Evolutionary conservation across 2,113 vertebrate species (phyloP).

Genomic region (Emydocephalus ijimae): DNA sequence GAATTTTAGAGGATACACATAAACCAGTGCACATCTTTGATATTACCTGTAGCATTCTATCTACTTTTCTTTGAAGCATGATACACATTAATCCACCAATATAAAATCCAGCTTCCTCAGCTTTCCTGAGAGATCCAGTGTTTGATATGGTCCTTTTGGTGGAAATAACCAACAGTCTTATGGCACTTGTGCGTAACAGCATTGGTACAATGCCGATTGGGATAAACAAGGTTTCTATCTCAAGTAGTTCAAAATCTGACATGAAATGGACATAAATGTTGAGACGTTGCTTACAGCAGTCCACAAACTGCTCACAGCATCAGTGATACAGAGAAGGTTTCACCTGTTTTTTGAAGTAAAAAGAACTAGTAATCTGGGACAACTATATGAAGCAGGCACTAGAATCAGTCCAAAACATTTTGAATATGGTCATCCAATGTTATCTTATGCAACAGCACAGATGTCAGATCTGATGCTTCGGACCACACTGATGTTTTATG

Average conservation of each 20-base stretch:
- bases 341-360: not conserved
- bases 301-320: not conserved
- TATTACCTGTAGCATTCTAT: not conserved
- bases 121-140: not conserved
- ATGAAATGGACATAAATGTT: not conserved
- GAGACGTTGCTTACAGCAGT: not conserved
- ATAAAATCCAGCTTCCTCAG: not conserved
- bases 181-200: not conserved
- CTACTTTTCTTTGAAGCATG: not conserved
- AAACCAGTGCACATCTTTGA: not conserved
- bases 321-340: not conserved
- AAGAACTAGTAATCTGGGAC: not conserved
- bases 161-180: not conserved
- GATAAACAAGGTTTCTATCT: not conserved
- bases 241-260: not conserved
- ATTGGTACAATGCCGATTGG: not conserved
- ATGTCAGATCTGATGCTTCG: not conserved
- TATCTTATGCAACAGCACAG: not conserved
- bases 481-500: not conserved
- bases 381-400: not conserved
- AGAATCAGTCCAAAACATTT: not conserved
- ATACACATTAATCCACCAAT: not conserved
- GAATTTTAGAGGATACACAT: not conserved
- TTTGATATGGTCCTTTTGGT: not conserved
- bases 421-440: not conserved